phyloP scores from a whole-genome alignment of 2,888 invertebrate genomes.

The Dysmachus trigonus region DNA sequence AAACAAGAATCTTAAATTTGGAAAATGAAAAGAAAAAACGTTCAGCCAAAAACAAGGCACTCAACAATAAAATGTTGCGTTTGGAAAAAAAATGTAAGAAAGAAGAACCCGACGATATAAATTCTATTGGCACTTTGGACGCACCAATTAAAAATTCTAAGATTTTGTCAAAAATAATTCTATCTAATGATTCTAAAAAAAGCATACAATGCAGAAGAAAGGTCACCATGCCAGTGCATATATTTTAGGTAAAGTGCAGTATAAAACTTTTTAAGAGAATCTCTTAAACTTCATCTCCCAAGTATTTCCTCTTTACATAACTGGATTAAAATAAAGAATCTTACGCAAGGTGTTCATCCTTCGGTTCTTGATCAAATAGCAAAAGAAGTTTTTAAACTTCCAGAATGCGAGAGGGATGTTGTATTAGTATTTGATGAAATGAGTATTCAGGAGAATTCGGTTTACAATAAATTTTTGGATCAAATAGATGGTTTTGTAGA shows the following conservation, averaged over 20 bases:
- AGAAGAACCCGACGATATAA: background rate
- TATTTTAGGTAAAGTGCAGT: background rate
- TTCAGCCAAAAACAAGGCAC: too few relatives aligned
- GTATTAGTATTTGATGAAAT: slow-evolving; percentile 43
- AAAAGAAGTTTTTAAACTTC: background rate
- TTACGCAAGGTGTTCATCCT: background rate
- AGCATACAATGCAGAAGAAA: background rate
- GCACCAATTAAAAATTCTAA: too few relatives aligned
- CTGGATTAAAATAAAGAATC: background rate
- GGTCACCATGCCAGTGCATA: background rate
- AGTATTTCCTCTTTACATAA: background rate
- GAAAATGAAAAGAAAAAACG: too few relatives aligned
- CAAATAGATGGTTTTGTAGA: slow-evolving; percentile 41
- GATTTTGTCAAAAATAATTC: too few relatives aligned
- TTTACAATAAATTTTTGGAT: slow-evolving; percentile 36
- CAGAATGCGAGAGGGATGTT: slow-evolving; percentile 30
- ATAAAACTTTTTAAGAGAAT: background rate
- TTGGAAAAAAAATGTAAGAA: background rate
- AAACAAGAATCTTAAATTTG: background rate
- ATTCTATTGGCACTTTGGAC: too few relatives aligned
- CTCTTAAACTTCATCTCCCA: background rate
- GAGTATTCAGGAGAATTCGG: slow-evolving; percentile 41
- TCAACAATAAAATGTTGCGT: background rate
- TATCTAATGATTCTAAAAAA: background rate
- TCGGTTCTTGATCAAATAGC: background rate